Evolutionary conservation across 2,113 vertebrate genomes (phyloP), one percentile per base, ranked within the genome.

Genomic region (Isichthys henryi): DNA sequence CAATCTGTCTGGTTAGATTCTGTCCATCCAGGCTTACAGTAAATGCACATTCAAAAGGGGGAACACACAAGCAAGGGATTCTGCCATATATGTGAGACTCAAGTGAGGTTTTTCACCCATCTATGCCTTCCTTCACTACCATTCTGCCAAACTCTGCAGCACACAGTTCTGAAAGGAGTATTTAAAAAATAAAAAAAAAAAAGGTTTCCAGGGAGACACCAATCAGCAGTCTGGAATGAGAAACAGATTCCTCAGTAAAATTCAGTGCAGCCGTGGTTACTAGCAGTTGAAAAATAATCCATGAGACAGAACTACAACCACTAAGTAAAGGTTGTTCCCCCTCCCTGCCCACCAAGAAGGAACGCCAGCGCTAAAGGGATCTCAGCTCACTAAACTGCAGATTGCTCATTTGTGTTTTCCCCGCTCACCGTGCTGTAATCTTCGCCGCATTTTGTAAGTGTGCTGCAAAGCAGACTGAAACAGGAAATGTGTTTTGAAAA

Each of bases 401-500:
- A 21, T 15, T 9, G 39, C 39, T 45, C 23, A 48, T n/a, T 1
- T n/a, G 43, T 2, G 27, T 39, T 52, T 87, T 8, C 15, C 23
- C 48, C 83, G 88, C 13, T 48, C 62, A 27, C 35, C 19, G 3
- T 1, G 10, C 87, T 58, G 56, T n/a, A 23, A 11, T 6, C 31
- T 83, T 27, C 88, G 15, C 48, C 35, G 21, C 8, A 49, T 58
- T 56, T 43, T 23, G 35, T 39, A 50, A 56, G 35, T 11, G 46
- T 70, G 74, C 83, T 17, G 58, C 58, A 19, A 49, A 35, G 82
- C 23, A 53, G 31, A 23, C 17, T 74, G 62, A n/a, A 66, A 90
- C 85, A 91, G 93, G 92, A 93, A 93, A 92, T 90, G 74, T 90
- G 62, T 88, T 45, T 87, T 90, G 90, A 93, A 92, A 92, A 89